Evolutionary conservation across 2,113 vertebrate species (phyloP), one percentile per base, ranked within the genome.

Genomic region (Saimiri boliviensis): DNA sequence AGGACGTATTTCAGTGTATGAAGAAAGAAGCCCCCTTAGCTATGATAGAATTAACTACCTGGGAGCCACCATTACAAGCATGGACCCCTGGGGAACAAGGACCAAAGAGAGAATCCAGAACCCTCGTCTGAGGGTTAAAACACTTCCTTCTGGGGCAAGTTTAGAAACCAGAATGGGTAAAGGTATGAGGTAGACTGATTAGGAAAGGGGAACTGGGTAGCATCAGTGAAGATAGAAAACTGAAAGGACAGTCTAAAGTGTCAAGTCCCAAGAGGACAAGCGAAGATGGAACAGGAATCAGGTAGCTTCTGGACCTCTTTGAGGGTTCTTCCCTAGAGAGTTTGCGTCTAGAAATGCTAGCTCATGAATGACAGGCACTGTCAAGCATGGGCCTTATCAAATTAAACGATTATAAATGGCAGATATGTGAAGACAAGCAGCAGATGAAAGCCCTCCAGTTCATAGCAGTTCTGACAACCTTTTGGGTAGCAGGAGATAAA

Each of bases 1-100:
- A 68, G 93, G 91, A 63, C 13, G 42, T 89, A 66, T 76, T 97
- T 95, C 47, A 86, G 9, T 83, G 95, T 93, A 16, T 40, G 25
- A 89, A 92, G 49, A 90, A 89, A 66, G 70, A 86, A 95, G 25
- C 58, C 60, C 54, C n/a, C 70, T 79, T 79, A 49, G 13, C n/a
- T 86, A 0, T 84, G 81, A 95, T 9, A 79, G 80, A 81, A 76
- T 87, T 84, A 52, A 12, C 86, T 91, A 40, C 30, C 23, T 86
- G n/a, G 35, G 37, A 88, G 40, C 20, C 83, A 96, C 32, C n/a
- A 21, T 85, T 37, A 32, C 6, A 91, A 47, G 86, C 13, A 32
- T 70, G n/a, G 42, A 37, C 13, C 52, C 37, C 21, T 73, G 20
- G 10, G 32, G 52, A 95, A 40, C 32, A 96, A 73, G 13, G 30